These are phyloP conservation scores for Agriopis aurantiaria DNA, from an alignment of 2,888 invertebrate genomes.

Conservation along the genomic window DNA sequence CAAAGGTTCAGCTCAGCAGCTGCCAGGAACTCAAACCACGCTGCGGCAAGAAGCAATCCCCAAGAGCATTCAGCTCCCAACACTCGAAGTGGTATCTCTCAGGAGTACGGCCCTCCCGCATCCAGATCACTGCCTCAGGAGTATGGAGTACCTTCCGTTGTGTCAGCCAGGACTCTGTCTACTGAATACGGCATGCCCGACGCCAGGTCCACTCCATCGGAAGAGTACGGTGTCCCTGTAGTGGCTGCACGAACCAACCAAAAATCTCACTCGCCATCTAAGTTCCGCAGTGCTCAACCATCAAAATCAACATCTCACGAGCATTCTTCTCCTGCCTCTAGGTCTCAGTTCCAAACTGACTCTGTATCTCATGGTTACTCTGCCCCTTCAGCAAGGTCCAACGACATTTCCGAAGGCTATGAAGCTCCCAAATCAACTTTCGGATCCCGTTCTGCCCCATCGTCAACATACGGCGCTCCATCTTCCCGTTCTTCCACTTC, in stretches of 20 bases:
- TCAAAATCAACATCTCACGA: not conserved
- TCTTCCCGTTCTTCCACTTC: not conserved
- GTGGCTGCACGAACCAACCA: conserved; percentile 28
- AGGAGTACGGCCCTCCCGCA: conserved; percentile 22
- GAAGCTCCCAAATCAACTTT: conserved; percentile 8
- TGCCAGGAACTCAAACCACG: conserved; percentile 12
- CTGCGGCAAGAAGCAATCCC: conserved; percentile 17
- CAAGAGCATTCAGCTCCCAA: conserved; percentile 13
- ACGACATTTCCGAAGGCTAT: not conserved
- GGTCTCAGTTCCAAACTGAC: not conserved
- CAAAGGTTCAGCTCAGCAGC: conserved; percentile 28
- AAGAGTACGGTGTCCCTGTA: conserved; percentile 61
- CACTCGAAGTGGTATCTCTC: conserved; percentile 25
- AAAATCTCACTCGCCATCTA: not conserved
- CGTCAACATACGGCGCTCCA: conserved; percentile 6
- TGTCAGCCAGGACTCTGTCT: conserved; percentile 33
- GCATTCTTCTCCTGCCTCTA: not conserved
- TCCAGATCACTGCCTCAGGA: conserved; percentile 40
- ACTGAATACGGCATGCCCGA: conserved; percentile 35
- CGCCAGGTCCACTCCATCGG: conserved; percentile 46
- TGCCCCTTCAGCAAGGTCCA: not conserved
- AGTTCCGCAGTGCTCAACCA: conserved; percentile 9
- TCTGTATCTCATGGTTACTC: not conserved
- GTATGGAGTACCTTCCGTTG: conserved; percentile 39
- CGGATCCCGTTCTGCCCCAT: conserved; percentile 3